Conservation (phyloP, 2,113 vertebrate species). For the Furnarius figulus region DNA sequence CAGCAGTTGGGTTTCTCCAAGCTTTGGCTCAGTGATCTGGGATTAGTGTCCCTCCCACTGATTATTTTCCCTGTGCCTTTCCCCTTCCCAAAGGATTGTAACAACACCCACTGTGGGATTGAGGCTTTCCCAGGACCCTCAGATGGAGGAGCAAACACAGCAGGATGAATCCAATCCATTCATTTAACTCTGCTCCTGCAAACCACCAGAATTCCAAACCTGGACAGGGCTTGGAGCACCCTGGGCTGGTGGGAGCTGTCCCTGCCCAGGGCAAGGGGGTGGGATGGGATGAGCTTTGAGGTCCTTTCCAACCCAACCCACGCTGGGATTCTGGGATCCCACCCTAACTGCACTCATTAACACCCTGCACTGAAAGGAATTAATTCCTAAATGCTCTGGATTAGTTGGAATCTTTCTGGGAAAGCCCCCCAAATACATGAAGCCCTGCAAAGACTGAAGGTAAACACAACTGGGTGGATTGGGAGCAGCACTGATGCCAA, state of each 20-base stretch:
- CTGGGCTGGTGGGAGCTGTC: not conserved
- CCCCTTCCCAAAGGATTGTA: not conserved
- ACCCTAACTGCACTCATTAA: not conserved
- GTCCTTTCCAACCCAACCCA: not conserved
- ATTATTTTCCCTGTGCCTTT: not conserved
- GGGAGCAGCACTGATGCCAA: not conserved
- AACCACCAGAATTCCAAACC: not conserved
- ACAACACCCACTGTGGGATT: not conserved
- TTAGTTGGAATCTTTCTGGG: not conserved
- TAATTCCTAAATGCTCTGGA: not conserved
- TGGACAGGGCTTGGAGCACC: not conserved
- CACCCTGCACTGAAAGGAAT: not conserved
- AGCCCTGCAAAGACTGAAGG: not conserved
- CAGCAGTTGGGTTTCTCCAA: not conserved
- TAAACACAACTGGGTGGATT: not conserved
- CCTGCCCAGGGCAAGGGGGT: not conserved
- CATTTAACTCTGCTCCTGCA: no score
- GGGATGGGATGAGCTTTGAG: not conserved
- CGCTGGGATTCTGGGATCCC: not conserved
- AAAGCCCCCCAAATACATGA: not conserved
- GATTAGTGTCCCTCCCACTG: fast-evolving
- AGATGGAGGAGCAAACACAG: not conserved
- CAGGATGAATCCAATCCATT: no score
- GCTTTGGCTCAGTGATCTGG: not conserved
- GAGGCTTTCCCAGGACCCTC: not conserved